Conservation (phyloP, 2,113 vertebrate genomes). For the Rhinolophus ferrumequinum region DNA sequence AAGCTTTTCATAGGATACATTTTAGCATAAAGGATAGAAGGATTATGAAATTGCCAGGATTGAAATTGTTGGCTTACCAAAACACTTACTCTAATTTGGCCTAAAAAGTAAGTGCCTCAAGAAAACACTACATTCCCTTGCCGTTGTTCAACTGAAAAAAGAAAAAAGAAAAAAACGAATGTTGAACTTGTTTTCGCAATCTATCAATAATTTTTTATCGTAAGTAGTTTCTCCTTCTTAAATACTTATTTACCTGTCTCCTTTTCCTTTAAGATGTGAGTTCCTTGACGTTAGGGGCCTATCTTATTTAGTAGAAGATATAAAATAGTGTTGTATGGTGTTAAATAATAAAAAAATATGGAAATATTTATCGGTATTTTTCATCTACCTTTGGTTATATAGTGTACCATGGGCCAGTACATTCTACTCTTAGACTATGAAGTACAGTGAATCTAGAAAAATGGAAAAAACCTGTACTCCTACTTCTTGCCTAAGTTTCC, state of each 20-base stretch:
- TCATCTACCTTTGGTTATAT: neutral
- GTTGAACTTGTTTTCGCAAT: neutral
- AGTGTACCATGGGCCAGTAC: neutral
- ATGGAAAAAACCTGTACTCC: neutral
- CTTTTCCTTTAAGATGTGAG: neutral
- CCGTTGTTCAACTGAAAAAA: neutral
- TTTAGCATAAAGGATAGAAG: slow-evolving; percentile 54
- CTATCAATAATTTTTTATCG: neutral
- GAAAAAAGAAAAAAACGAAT: neutral
- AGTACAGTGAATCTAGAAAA: neutral
- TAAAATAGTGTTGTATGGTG: neutral
- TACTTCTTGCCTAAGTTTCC: neutral
- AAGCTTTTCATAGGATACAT: slow-evolving; percentile 8
- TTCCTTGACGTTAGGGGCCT: neutral
- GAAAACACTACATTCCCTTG: neutral
- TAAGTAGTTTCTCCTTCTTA: slow-evolving; percentile 23
- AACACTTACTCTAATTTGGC: slow-evolving; percentile 26
- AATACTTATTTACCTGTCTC: neutral
- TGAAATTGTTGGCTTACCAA: slow-evolving; percentile 30
- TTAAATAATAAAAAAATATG: neutral
- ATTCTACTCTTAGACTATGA: neutral
- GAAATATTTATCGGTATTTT: neutral
- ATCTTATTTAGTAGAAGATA: neutral
- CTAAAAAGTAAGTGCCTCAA: slow-evolving; percentile 6
- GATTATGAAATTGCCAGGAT: slow-evolving; percentile 7